phyloP scores from a whole-genome alignment of 1,140 invertebrate genomes.

The Hyphantria cunea region DNA sequence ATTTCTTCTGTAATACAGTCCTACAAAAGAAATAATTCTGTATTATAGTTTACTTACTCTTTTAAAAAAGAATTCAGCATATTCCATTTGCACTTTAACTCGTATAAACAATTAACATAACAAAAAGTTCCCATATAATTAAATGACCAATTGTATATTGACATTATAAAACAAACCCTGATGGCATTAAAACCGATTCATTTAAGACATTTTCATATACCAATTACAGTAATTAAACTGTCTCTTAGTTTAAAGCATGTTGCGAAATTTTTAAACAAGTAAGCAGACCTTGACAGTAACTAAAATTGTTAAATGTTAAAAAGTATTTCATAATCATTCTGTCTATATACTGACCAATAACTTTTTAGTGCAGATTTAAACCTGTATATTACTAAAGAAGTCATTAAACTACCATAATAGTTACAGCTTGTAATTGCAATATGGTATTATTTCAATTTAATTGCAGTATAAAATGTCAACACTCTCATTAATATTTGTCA shows the following conservation, averaged over 20 bases:
- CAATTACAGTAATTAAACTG: conserved; percentile 31
- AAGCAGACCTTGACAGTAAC: conserved; percentile 14
- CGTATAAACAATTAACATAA: too few species aligned
- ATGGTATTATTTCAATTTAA: neutral
- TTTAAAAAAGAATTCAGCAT: too few species aligned
- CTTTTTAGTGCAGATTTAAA: neutral
- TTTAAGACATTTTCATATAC: conserved; percentile 14
- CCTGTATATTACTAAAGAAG: too few species aligned
- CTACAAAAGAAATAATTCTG: too few species aligned
- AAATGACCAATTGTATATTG: conserved; percentile 20
- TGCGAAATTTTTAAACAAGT: conserved; percentile 17
- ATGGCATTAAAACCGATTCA: conserved; percentile 4
- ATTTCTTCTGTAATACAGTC: too few species aligned
- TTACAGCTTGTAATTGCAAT: neutral
- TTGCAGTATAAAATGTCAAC: neutral
- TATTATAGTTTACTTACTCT: too few species aligned
- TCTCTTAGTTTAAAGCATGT: conserved; percentile 24
- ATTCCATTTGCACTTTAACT: too few species aligned
- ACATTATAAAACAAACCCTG: conserved; percentile 18
- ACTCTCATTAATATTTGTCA: neutral
- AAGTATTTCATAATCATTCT: neutral
- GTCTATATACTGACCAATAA: neutral
- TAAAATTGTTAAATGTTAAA: conserved; percentile 13
- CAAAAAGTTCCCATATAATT: conserved; percentile 14
- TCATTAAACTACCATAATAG: neutral